Evolutionary conservation across 2,888 invertebrate genomes (phyloP).

Genomic region (Trichopoda pennipes): DNA sequence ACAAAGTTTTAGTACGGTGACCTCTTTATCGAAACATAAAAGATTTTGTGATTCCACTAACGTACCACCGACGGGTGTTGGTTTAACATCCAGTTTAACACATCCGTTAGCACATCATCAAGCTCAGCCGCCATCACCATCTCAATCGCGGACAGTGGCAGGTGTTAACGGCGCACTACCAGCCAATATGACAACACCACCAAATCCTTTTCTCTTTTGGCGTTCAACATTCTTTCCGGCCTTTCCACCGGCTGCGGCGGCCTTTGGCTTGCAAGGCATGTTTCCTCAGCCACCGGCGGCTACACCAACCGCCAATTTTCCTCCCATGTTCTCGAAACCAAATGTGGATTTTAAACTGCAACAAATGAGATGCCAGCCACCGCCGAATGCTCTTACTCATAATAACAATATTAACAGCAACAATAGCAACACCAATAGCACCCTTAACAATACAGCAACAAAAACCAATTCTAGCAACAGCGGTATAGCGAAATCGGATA

Average conservation of each 20-base stretch:
- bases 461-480: constrained; percentile 69
- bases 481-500: constrained; percentile 71
- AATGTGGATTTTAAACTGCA: constrained; percentile 82
- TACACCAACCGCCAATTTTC: constrained; percentile 78
- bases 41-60: constrained; percentile 94
- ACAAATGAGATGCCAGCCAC: constrained; percentile 44
- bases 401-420: constrained; percentile 43
- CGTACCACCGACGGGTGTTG: constrained; percentile 75
- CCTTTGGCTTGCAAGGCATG: constrained; percentile 82
- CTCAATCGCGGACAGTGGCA: not conserved
- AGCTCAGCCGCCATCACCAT: constrained; percentile 65
- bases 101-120: constrained; percentile 60
- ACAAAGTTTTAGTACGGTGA: constrained; percentile 94
- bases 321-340: constrained; percentile 83
- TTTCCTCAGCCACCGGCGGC: constrained; percentile 83
- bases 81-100: constrained; percentile 81
- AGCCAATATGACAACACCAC: constrained; percentile 80
- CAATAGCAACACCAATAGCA: constrained; percentile 49
- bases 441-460: constrained; percentile 68
- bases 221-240: constrained; percentile 83
- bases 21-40: constrained; percentile 96
- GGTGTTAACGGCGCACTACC: constrained; percentile 56
- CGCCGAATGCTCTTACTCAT: constrained; percentile 19
- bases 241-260: constrained; percentile 85
- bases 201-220: constrained; percentile 87